phyloP scores from a whole-genome alignment of 1,140 invertebrate species.

The Orchestia grillus region DNA sequence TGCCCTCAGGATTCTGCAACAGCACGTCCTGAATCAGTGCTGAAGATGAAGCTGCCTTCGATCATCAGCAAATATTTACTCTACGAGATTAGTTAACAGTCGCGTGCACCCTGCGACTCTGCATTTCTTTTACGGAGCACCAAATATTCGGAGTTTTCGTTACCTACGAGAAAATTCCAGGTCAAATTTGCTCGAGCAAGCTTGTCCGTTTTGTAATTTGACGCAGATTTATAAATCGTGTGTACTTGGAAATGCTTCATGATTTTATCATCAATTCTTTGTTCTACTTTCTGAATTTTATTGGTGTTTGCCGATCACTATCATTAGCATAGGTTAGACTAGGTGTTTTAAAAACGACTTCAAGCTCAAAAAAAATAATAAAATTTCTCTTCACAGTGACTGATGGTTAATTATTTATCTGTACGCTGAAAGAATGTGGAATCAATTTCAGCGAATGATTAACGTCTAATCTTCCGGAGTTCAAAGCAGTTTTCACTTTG shows the following conservation, averaged over 20 bases:
- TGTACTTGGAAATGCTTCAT: background rate
- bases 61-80: conserved; percentile 48
- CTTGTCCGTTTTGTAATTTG: background rate
- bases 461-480: background rate
- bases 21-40: conserved; percentile 21
- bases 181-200: background rate
- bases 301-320: background rate
- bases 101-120: background rate
- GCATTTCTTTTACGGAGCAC: background rate
- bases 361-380: background rate
- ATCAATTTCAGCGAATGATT: background rate
- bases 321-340: background rate
- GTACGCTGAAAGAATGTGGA: background rate
- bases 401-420: background rate
- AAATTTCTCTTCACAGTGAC: background rate
- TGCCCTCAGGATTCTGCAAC: conserved; percentile 15
- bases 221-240: background rate
- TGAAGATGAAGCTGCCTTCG: conserved; percentile 23
- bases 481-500: background rate
- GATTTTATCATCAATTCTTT: background rate
- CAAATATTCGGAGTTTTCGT: background rate
- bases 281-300: background rate
- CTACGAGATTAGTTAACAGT: conserved; percentile 36
- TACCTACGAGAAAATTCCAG: background rate
- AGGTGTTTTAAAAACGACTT: background rate